Evolutionary conservation across 2,888 invertebrate species (phyloP).

Genomic region (Ormyrus nitidulus): DNA sequence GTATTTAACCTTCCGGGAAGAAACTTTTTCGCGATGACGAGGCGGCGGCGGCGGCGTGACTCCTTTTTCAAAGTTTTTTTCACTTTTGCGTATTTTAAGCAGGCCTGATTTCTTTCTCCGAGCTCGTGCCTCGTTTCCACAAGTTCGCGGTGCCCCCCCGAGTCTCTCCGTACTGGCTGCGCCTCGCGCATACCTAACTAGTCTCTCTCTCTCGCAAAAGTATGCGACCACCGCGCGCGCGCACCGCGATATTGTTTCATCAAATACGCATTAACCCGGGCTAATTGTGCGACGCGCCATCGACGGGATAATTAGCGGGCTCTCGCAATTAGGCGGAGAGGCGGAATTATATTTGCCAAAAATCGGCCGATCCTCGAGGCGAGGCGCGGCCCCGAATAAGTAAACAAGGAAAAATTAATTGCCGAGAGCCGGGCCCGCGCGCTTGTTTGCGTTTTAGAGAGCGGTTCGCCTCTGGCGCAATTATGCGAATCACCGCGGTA

Average conservation of each 20-base stretch:
- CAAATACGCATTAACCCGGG: slow-evolving; percentile 29
- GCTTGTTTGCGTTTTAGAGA: slow-evolving; percentile 30
- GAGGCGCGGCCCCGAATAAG: neutral
- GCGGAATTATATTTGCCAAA: neutral
- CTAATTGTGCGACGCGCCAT: neutral
- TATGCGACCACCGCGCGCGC: neutral
- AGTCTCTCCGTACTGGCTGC: neutral
- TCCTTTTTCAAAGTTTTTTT: slow-evolving; percentile 3
- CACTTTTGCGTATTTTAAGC: slow-evolving; percentile 41
- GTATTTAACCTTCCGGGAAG: neutral
- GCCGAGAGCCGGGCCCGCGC: neutral
- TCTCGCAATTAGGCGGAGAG: neutral
- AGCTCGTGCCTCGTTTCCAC: slow-evolving; percentile 32
- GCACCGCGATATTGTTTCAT: slow-evolving; percentile 28
- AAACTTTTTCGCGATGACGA: neutral
- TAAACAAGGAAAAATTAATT: slow-evolving; percentile 37
- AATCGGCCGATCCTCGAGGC: slow-evolving; percentile 14
- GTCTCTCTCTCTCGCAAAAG: neutral
- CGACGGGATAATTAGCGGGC: neutral
- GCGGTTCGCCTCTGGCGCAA: neutral
- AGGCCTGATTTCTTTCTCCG: slow-evolving; percentile 38
- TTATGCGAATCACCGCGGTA: no score
- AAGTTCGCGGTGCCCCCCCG: neutral
- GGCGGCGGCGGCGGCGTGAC: neutral
- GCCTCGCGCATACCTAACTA: slow-evolving; percentile 22